These are phyloP conservation scores for Cassiopea xamachana DNA, from an alignment of 30 jellyfish, hydroid and myxozoan species.

Conservation along the genomic window DNA sequence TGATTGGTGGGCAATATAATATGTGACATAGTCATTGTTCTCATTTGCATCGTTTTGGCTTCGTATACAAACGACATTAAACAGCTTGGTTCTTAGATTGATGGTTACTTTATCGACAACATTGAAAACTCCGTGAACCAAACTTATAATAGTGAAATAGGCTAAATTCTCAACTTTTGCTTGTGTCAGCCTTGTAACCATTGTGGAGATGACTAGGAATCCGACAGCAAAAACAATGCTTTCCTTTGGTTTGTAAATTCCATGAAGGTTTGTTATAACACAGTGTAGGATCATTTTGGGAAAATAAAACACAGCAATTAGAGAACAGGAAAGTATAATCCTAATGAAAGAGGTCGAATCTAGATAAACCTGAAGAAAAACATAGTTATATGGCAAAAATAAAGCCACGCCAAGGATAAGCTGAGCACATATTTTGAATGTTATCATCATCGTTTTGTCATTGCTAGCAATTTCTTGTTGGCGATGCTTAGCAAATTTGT, in stretches of 20 bases:
- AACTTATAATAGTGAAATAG: constrained; percentile 13
- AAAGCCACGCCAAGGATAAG: not conserved
- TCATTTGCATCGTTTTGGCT: not conserved
- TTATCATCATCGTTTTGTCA: not conserved
- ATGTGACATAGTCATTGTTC: not conserved
- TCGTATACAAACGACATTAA: not conserved
- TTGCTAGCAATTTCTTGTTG: not conserved
- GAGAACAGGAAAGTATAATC: constrained; percentile 3
- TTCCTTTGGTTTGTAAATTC: not conserved
- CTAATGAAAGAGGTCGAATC: not conserved
- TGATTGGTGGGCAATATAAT: constrained; percentile 20
- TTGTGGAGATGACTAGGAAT: not conserved
- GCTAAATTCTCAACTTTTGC: constrained; percentile 25
- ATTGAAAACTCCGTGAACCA: constrained; percentile 28
- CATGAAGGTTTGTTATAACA: not conserved
- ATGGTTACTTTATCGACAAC: constrained; percentile 23
- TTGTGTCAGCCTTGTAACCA: constrained; percentile 24
- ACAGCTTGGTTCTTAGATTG: not conserved
- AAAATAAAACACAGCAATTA: constrained; percentile 2
- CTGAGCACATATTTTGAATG: constrained; percentile 23
- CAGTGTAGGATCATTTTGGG: constrained; percentile 5
- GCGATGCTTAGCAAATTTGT: constrained; percentile 6
- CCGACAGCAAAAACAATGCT: not conserved
- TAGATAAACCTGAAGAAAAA: not conserved
- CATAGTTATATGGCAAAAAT: not conserved